Evolutionary conservation across 1,140 invertebrate genomes (phyloP).

Genomic region (Anastatus disparis): DNA sequence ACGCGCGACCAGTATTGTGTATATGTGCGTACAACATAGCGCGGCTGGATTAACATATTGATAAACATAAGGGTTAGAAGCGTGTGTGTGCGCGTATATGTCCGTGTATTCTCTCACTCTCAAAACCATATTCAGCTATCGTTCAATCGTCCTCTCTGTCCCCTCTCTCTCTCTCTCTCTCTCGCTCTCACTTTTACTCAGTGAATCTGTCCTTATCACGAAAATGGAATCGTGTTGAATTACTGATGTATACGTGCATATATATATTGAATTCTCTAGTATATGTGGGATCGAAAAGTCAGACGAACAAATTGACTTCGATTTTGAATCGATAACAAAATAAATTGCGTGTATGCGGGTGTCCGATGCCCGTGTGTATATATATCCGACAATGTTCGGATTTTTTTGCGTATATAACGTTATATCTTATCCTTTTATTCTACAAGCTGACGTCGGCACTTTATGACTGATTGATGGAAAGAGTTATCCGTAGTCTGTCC

Average conservation of each 20-base stretch:
- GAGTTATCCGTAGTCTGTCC: too few relatives aligned
- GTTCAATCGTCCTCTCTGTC: too few relatives aligned
- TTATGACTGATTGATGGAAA: constrained; percentile 8
- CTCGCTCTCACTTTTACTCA: too few relatives aligned
- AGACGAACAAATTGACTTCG: constrained; percentile 27
- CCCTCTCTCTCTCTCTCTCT: too few relatives aligned
- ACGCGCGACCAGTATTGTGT: background rate
- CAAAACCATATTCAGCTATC: too few relatives aligned
- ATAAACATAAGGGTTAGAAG: constrained; percentile 17
- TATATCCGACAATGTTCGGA: too few relatives aligned
- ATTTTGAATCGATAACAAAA: constrained; percentile 29
- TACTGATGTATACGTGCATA: background rate
- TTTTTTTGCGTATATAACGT: too few relatives aligned
- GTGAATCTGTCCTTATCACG: too few relatives aligned
- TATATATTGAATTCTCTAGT: too few relatives aligned
- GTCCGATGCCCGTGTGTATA: background rate
- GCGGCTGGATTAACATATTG: constrained; percentile 6
- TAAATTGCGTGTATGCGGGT: background rate
- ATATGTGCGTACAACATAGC: background rate
- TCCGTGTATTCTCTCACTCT: too few relatives aligned
- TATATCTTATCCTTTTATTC: background rate
- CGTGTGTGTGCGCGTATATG: too few relatives aligned
- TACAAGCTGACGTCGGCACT: constrained; percentile 5
- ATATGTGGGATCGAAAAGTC: constrained; percentile 22
- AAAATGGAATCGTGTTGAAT: too few relatives aligned